phyloP scores from a whole-genome alignment of 2,797 vertebrate genomes.

The Centropyge bicolor region DNA sequence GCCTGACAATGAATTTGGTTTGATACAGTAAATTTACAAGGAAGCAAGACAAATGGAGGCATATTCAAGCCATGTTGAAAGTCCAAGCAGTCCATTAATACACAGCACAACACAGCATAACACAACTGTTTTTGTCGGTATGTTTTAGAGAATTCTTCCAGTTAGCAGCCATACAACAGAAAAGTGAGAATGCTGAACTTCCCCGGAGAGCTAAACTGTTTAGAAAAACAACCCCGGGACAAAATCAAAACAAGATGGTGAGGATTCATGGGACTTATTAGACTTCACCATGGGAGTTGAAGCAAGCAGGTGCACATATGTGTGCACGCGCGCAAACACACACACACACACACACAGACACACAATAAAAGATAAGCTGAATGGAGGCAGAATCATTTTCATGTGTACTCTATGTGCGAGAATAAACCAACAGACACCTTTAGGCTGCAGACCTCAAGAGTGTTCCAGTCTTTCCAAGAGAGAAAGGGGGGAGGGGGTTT shows the following conservation, averaged over 20 bases:
- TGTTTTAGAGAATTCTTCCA: slow-evolving; percentile 28
- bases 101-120: background rate
- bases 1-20: slow-evolving; percentile 27
- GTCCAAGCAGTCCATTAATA: slow-evolving; percentile 8
- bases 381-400: slow-evolving; percentile 54
- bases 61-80: background rate
- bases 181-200: slow-evolving; percentile 40
- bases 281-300: slow-evolving; percentile 66
- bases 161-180: slow-evolving; percentile 28
- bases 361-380: slow-evolving; percentile 46
- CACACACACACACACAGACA: slow-evolving; percentile 30
- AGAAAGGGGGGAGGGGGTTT: background rate
- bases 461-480: slow-evolving; percentile 52
- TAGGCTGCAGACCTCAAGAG: slow-evolving; percentile 78
- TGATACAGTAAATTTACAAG: slow-evolving; percentile 9
- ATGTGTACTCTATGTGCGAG: slow-evolving; percentile 53
- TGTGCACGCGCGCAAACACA: slow-evolving; percentile 32
- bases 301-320: slow-evolving; percentile 60
- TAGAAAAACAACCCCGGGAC: slow-evolving; percentile 78
- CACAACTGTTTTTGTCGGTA: background rate
- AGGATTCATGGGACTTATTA: slow-evolving; percentile 76
- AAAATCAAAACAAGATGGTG: slow-evolving; percentile 73
- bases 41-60: slow-evolving; percentile 21
- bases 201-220: slow-evolving; percentile 66
- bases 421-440: slow-evolving; percentile 75